Conservation (phyloP, 2,113 vertebrate genomes). For the Recurvirostra avosetta region DNA sequence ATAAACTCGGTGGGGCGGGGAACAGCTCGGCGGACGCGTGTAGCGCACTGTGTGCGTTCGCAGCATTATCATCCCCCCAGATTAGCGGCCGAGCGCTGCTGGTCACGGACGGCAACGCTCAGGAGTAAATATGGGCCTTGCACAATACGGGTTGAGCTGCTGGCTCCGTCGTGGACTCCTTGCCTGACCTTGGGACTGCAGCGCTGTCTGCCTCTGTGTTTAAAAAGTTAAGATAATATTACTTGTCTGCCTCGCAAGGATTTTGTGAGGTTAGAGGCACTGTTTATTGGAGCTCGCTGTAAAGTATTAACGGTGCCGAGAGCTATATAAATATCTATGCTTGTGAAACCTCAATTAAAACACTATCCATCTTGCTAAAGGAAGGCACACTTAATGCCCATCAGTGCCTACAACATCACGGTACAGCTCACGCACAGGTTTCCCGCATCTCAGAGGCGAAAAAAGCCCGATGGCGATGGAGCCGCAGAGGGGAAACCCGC, state of each 20-base stretch:
- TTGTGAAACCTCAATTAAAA: not conserved
- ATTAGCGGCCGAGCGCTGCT: not conserved
- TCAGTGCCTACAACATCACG: not conserved
- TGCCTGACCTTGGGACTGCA: conserved; percentile 43
- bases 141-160: not conserved
- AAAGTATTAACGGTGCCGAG: not conserved
- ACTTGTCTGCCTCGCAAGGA: not conserved
- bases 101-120: not conserved
- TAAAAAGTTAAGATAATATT: conserved; percentile 33
- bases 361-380: not conserved
- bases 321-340: not conserved
- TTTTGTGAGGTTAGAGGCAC: not conserved
- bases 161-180: not conserved
- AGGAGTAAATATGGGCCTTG: not conserved
- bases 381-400: not conserved
- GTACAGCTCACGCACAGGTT: not conserved
- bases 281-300: not conserved
- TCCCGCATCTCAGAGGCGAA: not conserved
- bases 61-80: not conserved
- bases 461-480: fast-evolving
- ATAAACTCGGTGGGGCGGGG: not conserved
- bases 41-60: not conserved
- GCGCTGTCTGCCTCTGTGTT: not conserved
- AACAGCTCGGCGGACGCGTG: not conserved
- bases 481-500: not conserved